Evolutionary conservation across 2,797 vertebrate genomes (phyloP).

Genomic region (Peromyscus eremicus): DNA sequence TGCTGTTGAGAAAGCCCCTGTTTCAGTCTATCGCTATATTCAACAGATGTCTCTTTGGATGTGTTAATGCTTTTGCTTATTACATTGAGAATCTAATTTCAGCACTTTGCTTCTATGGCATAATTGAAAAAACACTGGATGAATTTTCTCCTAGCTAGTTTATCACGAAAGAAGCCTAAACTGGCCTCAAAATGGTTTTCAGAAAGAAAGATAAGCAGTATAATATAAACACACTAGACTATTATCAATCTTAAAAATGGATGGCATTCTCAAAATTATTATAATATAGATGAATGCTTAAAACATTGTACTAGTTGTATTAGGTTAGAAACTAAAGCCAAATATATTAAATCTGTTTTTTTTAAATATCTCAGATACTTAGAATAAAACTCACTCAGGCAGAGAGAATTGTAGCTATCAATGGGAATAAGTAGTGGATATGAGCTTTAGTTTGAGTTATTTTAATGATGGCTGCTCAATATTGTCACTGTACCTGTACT

Average conservation of each 20-base stretch:
- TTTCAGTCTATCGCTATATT: constrained; percentile 32
- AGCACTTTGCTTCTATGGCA: constrained; percentile 50
- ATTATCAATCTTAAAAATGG: neutral
- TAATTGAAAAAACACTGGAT: constrained; percentile 57
- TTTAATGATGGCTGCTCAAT: neutral
- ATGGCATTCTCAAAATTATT: neutral
- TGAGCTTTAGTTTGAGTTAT: neutral
- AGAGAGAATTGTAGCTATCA: neutral
- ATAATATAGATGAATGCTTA: neutral
- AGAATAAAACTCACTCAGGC: neutral
- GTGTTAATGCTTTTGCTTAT: constrained; percentile 49
- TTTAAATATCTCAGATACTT: neutral
- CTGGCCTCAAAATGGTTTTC: constrained; percentile 60
- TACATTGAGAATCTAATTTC: constrained; percentile 68
- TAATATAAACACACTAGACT: neutral
- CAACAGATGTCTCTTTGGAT: constrained; percentile 60
- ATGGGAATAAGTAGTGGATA: neutral
- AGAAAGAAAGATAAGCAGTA: neutral
- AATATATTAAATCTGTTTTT: neutral
- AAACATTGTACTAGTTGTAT: neutral
- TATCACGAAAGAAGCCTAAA: constrained; percentile 42
- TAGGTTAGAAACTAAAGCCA: neutral
- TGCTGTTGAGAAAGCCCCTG: neutral
- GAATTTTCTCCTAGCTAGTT: constrained; percentile 43
- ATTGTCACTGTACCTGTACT: neutral